These are phyloP conservation scores for Augochlora pura DNA, from an alignment of 1,140 invertebrate genomes.

Conservation along the genomic window DNA sequence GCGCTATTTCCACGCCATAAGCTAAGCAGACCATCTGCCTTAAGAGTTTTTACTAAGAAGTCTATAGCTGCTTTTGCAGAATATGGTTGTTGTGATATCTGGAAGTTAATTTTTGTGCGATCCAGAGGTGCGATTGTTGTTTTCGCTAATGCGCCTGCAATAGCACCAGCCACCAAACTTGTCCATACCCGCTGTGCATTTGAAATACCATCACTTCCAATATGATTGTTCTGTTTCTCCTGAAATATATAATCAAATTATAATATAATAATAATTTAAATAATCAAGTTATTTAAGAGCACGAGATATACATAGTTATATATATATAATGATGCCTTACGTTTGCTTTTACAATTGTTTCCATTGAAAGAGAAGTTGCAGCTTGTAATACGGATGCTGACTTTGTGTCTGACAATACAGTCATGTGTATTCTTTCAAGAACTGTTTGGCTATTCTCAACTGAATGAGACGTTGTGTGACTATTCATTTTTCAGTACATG, in stretches of 20 bases:
- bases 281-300: constrained; percentile 23
- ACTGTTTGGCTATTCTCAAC: constrained; percentile 60
- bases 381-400: constrained; percentile 23
- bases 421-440: constrained; percentile 57
- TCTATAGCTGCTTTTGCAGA: constrained; percentile 88
- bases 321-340: constrained; percentile 43
- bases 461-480: constrained; percentile 58
- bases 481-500: constrained; percentile 61
- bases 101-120: constrained; percentile 99
- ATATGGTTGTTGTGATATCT: constrained; percentile 90
- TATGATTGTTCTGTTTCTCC: constrained; percentile 36
- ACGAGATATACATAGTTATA: constrained; percentile 24
- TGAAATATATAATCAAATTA: constrained; percentile 40
- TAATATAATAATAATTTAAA: too few species aligned
- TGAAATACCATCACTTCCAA: constrained; percentile 62
- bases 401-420: constrained; percentile 55
- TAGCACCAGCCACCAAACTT: constrained; percentile 89
- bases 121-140: constrained; percentile 98
- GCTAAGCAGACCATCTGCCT: constrained; percentile 88
- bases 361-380: constrained; percentile 45
- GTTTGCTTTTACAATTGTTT: constrained; percentile 36
- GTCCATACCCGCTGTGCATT: constrained; percentile 83
- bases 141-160: constrained; percentile 97
- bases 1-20: constrained; percentile 99
- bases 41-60: constrained; percentile 88